These are phyloP conservation scores for Takifugu flavidus DNA, from an alignment of 2,113 vertebrate genomes.

Conservation along the genomic window DNA sequence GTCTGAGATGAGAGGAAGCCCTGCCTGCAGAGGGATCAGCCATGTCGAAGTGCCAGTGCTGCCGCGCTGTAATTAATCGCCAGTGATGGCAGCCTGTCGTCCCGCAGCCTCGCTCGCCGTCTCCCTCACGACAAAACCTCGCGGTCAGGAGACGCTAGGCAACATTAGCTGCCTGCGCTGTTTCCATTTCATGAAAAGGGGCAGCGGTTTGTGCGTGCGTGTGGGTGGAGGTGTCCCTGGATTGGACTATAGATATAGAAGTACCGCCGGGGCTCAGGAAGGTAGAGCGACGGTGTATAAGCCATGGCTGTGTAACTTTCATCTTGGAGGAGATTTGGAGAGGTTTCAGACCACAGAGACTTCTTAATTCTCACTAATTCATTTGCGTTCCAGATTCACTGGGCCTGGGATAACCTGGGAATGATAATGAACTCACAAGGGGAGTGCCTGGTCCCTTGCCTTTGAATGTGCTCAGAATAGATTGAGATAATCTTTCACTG, in stretches of 20 bases:
- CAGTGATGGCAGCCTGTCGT: constrained; percentile 80
- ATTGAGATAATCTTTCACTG: constrained; percentile 89
- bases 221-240: constrained; percentile 39
- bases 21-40: constrained; percentile 72
- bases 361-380: constrained; percentile 99
- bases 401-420: constrained; percentile 94
- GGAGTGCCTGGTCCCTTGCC: constrained; percentile 86
- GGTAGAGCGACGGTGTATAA: constrained; percentile 82
- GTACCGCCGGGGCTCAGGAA: constrained; percentile 73
- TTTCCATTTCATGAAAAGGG: constrained; percentile 66
- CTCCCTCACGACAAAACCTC: constrained; percentile 88
- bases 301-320: constrained; percentile 89
- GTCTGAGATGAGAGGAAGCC: constrained; percentile 75
- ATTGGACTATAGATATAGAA: constrained; percentile 61
- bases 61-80: constrained; percentile 88
- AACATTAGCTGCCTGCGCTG: constrained; percentile 87
- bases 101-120: constrained; percentile 82
- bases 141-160: constrained; percentile 88
- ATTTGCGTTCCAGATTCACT: constrained; percentile 98
- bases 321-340: constrained; percentile 96
- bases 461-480: constrained; percentile 97
- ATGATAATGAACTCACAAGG: constrained; percentile 96
- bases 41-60: constrained; percentile 77
- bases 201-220: constrained; percentile 23
- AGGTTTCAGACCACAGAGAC: constrained; percentile 94